Conservation (phyloP, 2,888 invertebrate genomes). For the Cantharis flavilabris region DNA sequence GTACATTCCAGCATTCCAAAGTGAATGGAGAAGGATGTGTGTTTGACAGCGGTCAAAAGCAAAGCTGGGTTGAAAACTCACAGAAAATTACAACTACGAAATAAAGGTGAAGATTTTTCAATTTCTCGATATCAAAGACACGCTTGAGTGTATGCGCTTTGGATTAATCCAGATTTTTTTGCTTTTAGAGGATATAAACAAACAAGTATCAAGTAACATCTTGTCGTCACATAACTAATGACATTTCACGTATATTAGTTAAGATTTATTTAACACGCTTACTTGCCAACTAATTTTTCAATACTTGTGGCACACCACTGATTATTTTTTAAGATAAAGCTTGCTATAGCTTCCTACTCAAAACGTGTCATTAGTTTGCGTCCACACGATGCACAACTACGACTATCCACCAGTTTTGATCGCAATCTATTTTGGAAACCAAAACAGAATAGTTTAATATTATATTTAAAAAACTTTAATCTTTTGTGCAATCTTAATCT, state of each 20-base stretch:
- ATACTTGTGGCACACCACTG: constrained; percentile 16
- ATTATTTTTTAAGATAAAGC: constrained; percentile 18
- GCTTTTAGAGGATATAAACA: neutral
- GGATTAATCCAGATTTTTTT: neutral
- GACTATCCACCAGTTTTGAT: neutral
- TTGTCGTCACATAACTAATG: constrained; percentile 14
- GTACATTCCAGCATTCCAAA: constrained; percentile 29
- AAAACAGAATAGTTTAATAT: neutral
- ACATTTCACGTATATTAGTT: constrained; percentile 15
- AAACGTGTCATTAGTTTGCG: neutral
- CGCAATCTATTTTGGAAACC: neutral
- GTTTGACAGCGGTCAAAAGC: constrained; percentile 25
- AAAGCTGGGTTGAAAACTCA: constrained; percentile 5
- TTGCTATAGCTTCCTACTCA: constrained; percentile 9
- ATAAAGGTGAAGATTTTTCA: neutral
- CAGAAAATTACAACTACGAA: constrained; percentile 1
- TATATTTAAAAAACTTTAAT: neutral
- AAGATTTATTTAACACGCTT: constrained; percentile 12
- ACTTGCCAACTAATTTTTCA: constrained; percentile 21
- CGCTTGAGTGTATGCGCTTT: neutral
- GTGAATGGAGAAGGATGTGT: constrained; percentile 22
- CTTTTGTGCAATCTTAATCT: neutral
- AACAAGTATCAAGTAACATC: constrained; percentile 7
- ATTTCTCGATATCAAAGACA: neutral
- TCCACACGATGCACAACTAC: neutral